These are phyloP conservation scores for Babylonia areolata DNA, from an alignment of 1,140 invertebrate species.

Conservation along the genomic window DNA sequence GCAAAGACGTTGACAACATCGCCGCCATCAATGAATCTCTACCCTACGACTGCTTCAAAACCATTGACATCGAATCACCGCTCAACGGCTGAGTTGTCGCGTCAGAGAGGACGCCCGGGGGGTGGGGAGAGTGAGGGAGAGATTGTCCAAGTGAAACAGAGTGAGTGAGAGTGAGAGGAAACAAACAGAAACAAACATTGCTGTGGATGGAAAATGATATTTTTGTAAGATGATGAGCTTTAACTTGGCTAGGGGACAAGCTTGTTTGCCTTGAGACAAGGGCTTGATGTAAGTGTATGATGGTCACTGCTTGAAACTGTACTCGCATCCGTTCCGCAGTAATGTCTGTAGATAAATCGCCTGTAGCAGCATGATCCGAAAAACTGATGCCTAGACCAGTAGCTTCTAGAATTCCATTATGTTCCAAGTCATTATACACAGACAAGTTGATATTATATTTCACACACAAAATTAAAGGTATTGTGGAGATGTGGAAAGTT, in stretches of 20 bases:
- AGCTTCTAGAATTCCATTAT: neutral
- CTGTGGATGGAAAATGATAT: neutral
- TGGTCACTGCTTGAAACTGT: neutral
- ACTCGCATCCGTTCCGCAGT: neutral
- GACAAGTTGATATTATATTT: neutral
- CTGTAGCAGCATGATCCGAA: neutral
- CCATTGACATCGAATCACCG: conserved; percentile 63
- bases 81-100: neutral
- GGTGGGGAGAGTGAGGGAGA: neutral
- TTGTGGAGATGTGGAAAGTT: too few relatives aligned
- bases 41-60: conserved; percentile 89
- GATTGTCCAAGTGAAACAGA: neutral
- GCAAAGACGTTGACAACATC: conserved; percentile 90
- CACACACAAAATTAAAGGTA: too few relatives aligned
- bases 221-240: conserved; percentile 1
- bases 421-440: neutral
- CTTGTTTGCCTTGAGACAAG: neutral
- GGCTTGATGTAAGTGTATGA: neutral
- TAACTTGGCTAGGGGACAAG: neutral
- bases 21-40: conserved; percentile 88
- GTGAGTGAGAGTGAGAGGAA: neutral
- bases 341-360: neutral
- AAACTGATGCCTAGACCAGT: neutral
- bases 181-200: neutral
- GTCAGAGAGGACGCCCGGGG: neutral